Evolutionary conservation across 2,888 invertebrate species (phyloP).

Genomic region (Oeneis ivallda): DNA sequence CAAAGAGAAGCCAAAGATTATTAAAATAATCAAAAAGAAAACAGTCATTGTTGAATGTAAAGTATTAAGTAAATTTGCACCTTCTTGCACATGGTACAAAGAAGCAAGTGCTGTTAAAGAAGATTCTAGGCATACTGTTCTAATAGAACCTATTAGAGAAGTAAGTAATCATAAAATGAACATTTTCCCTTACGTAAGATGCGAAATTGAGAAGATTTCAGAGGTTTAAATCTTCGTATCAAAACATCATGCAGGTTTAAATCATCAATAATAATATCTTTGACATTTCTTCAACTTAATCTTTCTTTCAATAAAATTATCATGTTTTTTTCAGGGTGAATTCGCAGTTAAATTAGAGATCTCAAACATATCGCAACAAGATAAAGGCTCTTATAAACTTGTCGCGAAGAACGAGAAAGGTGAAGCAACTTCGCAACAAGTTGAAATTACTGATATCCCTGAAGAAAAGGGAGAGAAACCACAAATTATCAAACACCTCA

Average conservation of each 20-base stretch:
- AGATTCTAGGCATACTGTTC: constrained; percentile 88
- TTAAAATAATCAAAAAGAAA: constrained; percentile 95
- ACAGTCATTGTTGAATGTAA: constrained; percentile 96
- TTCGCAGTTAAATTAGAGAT: constrained; percentile 95
- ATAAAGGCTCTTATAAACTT: constrained; percentile 94
- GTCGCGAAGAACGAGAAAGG: constrained; percentile 96
- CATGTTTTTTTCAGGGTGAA: constrained; percentile 85
- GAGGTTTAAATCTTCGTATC: neutral
- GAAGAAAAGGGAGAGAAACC: constrained; percentile 90
- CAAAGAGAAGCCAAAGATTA: constrained; percentile 94
- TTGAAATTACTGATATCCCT: constrained; percentile 92
- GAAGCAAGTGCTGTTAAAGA: constrained; percentile 90
- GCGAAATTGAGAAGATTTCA: neutral
- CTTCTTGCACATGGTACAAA: constrained; percentile 96
- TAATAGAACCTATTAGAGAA: constrained; percentile 90
- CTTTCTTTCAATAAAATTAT: neutral
- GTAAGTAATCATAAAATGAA: constrained; percentile 64
- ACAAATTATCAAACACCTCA: constrained; percentile 88
- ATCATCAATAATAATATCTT: neutral
- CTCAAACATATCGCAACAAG: constrained; percentile 88
- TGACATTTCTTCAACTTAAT: neutral
- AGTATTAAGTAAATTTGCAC: constrained; percentile 96
- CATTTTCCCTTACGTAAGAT: neutral
- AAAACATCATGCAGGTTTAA: neutral
- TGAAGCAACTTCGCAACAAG: constrained; percentile 93